phyloP scores from a whole-genome alignment of 64 coral and sea anemone genomes.

The Dendronephthya gigantea region DNA sequence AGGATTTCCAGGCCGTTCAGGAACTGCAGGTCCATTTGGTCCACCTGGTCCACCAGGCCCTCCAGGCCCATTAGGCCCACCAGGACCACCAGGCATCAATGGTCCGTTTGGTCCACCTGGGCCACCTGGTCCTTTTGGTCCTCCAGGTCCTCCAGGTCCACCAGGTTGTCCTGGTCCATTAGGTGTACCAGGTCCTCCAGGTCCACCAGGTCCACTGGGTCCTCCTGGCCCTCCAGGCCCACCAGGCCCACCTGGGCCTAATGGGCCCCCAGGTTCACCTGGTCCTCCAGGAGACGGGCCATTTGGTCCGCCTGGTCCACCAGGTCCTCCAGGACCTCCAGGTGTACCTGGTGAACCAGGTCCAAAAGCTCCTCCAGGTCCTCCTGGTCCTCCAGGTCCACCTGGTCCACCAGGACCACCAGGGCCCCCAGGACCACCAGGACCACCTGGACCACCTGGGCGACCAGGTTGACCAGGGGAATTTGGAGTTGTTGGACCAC shows the following conservation, averaged over 20 bases:
- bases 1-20: background rate
- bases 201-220: too few species aligned
- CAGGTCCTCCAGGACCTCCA: background rate
- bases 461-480: slow-evolving; percentile 23
- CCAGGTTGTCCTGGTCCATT: slow-evolving; percentile 10
- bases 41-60: too few species aligned
- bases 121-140: too few species aligned
- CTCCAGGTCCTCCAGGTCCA: too few species aligned
- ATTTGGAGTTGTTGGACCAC: background rate
- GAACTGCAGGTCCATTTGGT: background rate
- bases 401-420: background rate
- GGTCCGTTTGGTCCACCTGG: background rate
- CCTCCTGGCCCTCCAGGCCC: background rate
- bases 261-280: slow-evolving; percentile 18
- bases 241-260: background rate
- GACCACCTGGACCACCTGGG: background rate
- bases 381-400: slow-evolving; percentile 4
- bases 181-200: background rate
- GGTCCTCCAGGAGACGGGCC: background rate
- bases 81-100: slow-evolving; percentile 34
- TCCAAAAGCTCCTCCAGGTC: slow-evolving; percentile 10
- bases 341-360: background rate
- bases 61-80: background rate
- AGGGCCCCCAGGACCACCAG: background rate
- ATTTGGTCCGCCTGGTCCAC: background rate